A percentile compares a stretch with the other conserved stretches of the same genome.
phyloP scores from a whole-genome alignment of 1,140 invertebrate genomes.

The Rhagoletis pomonella region DNA sequence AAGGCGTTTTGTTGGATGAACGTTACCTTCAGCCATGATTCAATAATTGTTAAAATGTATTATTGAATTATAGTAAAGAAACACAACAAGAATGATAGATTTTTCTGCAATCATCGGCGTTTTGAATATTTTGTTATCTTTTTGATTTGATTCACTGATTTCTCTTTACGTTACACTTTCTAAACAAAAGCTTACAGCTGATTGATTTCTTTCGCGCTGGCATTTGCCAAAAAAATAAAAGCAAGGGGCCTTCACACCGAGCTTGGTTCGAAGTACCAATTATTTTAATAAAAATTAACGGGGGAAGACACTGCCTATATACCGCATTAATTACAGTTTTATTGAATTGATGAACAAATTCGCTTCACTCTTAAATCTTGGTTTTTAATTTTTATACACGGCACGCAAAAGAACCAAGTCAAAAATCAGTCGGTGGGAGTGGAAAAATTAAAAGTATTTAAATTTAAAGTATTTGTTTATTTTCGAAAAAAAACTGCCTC shows the following conservation, averaged over 20 bases:
- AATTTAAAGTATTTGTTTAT: background rate
- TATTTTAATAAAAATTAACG: too few relatives aligned
- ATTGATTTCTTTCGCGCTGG: background rate
- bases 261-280: too few relatives aligned
- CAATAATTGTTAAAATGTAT: background rate
- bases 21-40: background rate
- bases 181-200: conserved; percentile 22
- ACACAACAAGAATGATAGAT: background rate
- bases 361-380: too few relatives aligned
- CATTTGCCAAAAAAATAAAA: background rate
- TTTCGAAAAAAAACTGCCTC: background rate
- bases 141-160: too few relatives aligned
- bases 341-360: too few relatives aligned
- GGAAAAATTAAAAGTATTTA: background rate
- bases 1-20: background rate
- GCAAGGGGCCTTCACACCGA: background rate
- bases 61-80: background rate
- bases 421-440: conserved; percentile 19
- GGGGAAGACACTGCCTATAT: too few relatives aligned
- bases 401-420: conserved; percentile 22
- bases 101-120: too few relatives aligned
- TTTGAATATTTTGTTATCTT: too few relatives aligned
- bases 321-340: too few relatives aligned
- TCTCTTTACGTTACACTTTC: background rate
- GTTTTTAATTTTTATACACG: too few relatives aligned